phyloP scores from a whole-genome alignment of 2,797 vertebrate genomes.

The Steatocranus sp. region DNA sequence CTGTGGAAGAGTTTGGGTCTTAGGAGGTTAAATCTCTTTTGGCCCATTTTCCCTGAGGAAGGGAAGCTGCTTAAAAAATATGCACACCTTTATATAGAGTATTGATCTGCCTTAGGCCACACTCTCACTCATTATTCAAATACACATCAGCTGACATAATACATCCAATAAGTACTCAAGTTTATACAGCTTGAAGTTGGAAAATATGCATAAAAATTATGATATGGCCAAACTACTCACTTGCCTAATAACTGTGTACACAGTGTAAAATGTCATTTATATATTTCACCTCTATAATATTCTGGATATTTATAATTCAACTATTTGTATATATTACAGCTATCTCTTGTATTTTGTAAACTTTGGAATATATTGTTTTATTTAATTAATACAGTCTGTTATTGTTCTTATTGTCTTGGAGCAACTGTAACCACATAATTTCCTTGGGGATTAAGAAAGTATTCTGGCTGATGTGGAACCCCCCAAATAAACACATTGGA shows the following conservation, averaged over 20 bases:
- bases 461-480: not conserved
- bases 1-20: too few relatives aligned
- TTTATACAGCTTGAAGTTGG: not conserved
- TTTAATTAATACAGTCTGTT: not conserved
- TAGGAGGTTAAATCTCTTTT: not conserved
- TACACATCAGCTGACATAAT: not conserved
- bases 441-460: not conserved
- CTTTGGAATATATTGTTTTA: not conserved
- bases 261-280: rapidly evolving
- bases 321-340: not conserved
- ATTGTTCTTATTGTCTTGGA: rapidly evolving
- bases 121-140: not conserved
- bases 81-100: not conserved
- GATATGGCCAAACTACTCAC: not conserved
- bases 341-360: not conserved
- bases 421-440: not conserved
- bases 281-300: not conserved
- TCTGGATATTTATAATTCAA: rapidly evolving
- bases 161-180: not conserved
- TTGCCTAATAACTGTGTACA: not conserved
- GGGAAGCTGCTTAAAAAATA: not conserved
- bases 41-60: not conserved
- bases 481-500: not conserved
- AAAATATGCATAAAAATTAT: not conserved
- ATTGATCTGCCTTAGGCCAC: not conserved